Evolutionary conservation across 2,888 invertebrate species (phyloP).

Genomic region (Steinernema carpocapsae): DNA sequence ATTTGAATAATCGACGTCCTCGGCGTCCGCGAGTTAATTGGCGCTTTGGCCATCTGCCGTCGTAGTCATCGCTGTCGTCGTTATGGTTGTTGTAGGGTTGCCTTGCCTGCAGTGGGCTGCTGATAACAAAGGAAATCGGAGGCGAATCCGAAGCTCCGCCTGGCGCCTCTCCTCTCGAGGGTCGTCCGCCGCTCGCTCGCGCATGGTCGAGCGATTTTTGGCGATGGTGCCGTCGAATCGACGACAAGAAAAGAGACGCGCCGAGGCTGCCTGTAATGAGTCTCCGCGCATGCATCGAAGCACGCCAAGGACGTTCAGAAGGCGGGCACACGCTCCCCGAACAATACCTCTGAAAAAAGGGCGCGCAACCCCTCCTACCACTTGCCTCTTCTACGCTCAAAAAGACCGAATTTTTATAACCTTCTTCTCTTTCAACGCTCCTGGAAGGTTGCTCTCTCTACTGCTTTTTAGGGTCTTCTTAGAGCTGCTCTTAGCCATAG

Average conservation of each 20-base stretch:
- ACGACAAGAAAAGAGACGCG: constrained; percentile 15
- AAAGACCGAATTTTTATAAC: constrained; percentile 33
- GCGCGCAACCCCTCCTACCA: constrained; percentile 35
- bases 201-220: constrained; percentile 24
- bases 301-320: constrained; percentile 35
- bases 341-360: constrained; percentile 34
- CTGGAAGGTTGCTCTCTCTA: neutral
- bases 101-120: neutral
- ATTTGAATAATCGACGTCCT: constrained; percentile 29
- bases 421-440: neutral
- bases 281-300: constrained; percentile 28
- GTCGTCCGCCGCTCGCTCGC: neutral
- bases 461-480: neutral
- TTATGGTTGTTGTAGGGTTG: constrained; percentile 13
- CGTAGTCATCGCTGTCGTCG: too few relatives aligned
- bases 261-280: constrained; percentile 31
- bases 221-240: neutral
- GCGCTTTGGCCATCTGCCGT: constrained; percentile 28
- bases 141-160: constrained; percentile 7
- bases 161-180: too few relatives aligned
- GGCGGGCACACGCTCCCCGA: constrained; percentile 18
- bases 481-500: too few relatives aligned
- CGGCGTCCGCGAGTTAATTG: constrained; percentile 28
- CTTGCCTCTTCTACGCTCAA: constrained; percentile 31
- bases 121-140: constrained; percentile 30